Evolutionary conservation across 2,797 vertebrate species (phyloP).

Genomic region (Lutjanus argentimaculatus): DNA sequence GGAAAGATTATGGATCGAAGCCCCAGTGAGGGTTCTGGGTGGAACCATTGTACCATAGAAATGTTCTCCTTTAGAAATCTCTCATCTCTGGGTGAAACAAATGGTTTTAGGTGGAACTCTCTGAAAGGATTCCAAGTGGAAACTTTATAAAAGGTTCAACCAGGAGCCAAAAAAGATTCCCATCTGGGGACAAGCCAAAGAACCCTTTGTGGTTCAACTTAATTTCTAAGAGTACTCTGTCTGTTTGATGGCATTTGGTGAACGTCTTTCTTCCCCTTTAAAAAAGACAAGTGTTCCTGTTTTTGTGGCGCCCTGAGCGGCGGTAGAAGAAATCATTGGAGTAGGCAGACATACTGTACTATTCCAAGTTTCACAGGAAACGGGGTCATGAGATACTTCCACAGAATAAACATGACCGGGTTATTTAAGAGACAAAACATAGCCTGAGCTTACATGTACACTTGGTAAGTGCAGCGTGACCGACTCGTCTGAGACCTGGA

Average conservation of each 20-base stretch:
- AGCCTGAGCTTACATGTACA: slow-evolving; percentile 50
- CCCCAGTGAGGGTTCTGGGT: too few species aligned
- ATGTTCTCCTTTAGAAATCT: too few species aligned
- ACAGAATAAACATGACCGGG: slow-evolving; percentile 61
- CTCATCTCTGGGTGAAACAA: too few species aligned
- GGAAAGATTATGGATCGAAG: too few species aligned
- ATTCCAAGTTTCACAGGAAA: slow-evolving; percentile 62
- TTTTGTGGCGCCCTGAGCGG: slow-evolving; percentile 32
- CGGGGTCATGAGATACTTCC: slow-evolving; percentile 52
- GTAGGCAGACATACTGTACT: slow-evolving; percentile 33
- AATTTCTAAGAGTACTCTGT: background rate
- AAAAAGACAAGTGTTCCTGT: slow-evolving; percentile 35
- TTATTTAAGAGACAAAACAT: slow-evolving; percentile 63
- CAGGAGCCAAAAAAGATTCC: too few species aligned
- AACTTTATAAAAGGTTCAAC: too few species aligned
- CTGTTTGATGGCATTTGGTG: slow-evolving; percentile 54
- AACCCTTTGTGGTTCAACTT: too few species aligned
- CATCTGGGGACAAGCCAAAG: too few species aligned
- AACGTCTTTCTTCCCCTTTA: slow-evolving; percentile 12
- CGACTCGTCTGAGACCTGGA: slow-evolving; percentile 46
- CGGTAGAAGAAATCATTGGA: slow-evolving; percentile 34
- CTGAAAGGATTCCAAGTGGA: too few species aligned
- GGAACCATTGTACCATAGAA: too few species aligned
- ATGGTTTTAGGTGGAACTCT: too few species aligned
- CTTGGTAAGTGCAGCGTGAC: slow-evolving; percentile 50